A percentile compares a stretch with the other conserved stretches of the same genome.
phyloP scores from a whole-genome alignment of 2,888 invertebrate genomes.

The Steinernema hermaphroditum region DNA sequence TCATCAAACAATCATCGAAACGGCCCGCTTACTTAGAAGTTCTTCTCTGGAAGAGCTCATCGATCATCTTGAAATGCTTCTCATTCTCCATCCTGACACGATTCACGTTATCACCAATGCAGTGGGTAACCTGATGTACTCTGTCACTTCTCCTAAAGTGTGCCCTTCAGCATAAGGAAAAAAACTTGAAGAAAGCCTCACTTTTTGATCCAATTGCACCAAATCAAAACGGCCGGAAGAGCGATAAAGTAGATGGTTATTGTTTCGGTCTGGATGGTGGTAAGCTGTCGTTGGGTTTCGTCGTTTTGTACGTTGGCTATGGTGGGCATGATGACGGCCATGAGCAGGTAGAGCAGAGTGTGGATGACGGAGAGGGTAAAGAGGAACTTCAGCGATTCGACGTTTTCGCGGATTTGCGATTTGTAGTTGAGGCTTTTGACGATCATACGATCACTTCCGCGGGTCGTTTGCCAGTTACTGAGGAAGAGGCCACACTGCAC shows the following conservation, averaged over 20 bases:
- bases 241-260: constrained; percentile 10
- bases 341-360: background rate
- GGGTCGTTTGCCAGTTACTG: background rate
- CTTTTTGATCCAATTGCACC: background rate
- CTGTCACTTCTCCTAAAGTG: background rate
- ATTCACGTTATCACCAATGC: background rate
- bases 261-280: background rate
- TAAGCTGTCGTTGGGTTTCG: background rate
- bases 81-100: background rate
- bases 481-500: background rate
- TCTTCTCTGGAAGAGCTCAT: background rate
- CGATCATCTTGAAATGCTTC: background rate
- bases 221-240: background rate
- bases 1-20: too few species aligned
- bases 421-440: background rate
- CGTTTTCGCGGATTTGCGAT: constrained; percentile 6
- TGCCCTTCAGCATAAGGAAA: too few species aligned
- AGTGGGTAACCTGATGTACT: background rate
- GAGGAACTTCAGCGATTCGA: constrained; percentile 1
- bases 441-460: background rate
- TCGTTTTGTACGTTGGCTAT: background rate
- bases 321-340: background rate
- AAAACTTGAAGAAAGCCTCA: too few species aligned
- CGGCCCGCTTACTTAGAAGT: too few species aligned
- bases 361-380: background rate